Base-by-base conservation (phyloP, 1,140 invertebrate species). In the Leptopilina boulardi region DNA sequence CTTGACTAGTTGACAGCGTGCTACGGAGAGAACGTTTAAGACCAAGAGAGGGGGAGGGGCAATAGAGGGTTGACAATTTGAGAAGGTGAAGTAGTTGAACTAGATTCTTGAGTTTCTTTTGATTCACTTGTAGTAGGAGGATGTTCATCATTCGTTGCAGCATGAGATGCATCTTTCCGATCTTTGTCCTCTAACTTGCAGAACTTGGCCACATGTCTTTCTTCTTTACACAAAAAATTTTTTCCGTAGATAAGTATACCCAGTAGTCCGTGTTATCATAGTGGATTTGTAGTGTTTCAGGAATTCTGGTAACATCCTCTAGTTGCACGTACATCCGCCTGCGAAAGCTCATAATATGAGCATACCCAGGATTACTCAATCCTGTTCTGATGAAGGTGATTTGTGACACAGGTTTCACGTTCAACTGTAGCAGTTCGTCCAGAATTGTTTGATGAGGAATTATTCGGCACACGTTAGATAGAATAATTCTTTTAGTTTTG, bases 401-500 rank as follows among this genome's bases (percentile, higher is more conserved):
- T 38, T 59, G 47, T 0, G 71, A 77, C 0, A 13, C 23, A 3
- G 70, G 75, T 19, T 3, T 66, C 8, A 76, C 23, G 23, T 44
- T 44, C 8, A 72, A 26, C 26, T 72, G 42, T 15, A 21, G 5
- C 1, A 76, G 38, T 77, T 77, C 41, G 1, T 70, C 41, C 5
- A 19, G 6, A 3, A 77, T 26, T 1, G 51, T 10, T 9, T 30
- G 3, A 41, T 79, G 71, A 3, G 83, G 79, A n/a, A 84, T 84
- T 6, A 77, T 73, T 8, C 76, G 81, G 13, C 76, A 80, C 0
- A 80, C 78, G 70, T 84, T 84, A 2, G 78, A 82, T 54, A 84
- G 34, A 54, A 84, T 77, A 3, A 84, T 76, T 71, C 79, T 47
- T 74, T 81, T 78, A 0, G 75, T 21, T 78, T 75, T 81, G 9